A percentile compares a stretch with the other conserved stretches of the same genome.
phyloP scores from a whole-genome alignment of 2,113 vertebrate species.

The Brienomyrus brachyistius region DNA sequence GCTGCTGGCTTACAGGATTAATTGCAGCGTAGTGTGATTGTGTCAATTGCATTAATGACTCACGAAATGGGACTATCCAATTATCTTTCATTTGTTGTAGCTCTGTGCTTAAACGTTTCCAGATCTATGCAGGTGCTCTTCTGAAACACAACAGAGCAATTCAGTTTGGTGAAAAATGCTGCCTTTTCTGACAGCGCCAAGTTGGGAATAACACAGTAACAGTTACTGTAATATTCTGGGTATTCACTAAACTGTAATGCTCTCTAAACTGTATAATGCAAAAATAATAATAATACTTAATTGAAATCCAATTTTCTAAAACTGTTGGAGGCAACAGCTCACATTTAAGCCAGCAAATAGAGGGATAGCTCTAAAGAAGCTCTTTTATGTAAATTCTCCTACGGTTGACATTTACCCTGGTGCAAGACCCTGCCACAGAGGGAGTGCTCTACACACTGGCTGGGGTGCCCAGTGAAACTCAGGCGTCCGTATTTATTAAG shows the following conservation, averaged over 20 bases:
- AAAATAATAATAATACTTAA: not conserved
- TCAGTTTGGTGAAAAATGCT: not conserved
- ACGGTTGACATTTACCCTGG: not conserved
- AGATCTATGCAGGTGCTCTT: not conserved
- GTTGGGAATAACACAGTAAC: not conserved
- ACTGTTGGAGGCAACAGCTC: not conserved
- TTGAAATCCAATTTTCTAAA: not conserved
- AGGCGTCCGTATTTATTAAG: not conserved
- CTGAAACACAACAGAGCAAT: not conserved
- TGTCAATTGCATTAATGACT: conserved; percentile 56
- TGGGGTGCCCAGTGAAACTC: not conserved
- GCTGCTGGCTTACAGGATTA: conserved; percentile 54
- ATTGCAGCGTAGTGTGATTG: conserved; percentile 35
- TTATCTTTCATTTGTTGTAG: not conserved
- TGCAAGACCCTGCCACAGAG: not conserved
- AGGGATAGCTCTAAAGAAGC: not conserved
- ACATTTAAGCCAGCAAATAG: not conserved
- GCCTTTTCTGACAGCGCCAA: not conserved
- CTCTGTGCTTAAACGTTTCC: conserved; percentile 10
- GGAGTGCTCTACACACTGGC: not conserved
- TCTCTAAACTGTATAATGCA: not conserved
- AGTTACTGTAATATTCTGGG: not conserved
- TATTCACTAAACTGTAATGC: not conserved
- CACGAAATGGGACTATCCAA: conserved; percentile 31
- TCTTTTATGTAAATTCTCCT: not conserved